Base-by-base conservation (phyloP, 2,888 invertebrate species). In the Scaptomyza flava region DNA sequence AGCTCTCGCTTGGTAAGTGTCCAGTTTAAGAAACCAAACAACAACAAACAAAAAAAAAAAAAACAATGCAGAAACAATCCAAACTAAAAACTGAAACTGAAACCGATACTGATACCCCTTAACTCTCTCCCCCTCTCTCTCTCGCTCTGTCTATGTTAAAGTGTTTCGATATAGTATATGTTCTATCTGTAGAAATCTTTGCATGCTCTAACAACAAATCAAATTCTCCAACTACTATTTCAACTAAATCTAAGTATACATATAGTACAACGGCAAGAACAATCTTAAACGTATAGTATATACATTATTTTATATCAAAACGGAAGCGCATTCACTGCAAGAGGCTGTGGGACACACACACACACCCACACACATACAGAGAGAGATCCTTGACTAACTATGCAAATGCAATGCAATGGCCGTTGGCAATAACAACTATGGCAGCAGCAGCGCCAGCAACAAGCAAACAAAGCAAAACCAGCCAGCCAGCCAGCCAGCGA, bases 1-100 rank as follows among this genome's bases (percentile, higher is more conserved):
- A 99, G 93, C 96, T 99, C 87, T 99, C 99, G 87, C 94, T 99
- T 92, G 98, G 98, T 97, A 94, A 91, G 91, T 92, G 76, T 58
- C 65, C 72, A 41, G 9, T 14, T 34, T 41, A 53, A 14, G 3
- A 38, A 38, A 17, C 14, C 8, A 41, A 38, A 38, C 38, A 41
- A 17, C 17, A 41, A 62, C 57, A 54, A 34, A n/a, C n/a, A n/a
- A n/a, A n/a, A n/a, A n/a, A n/a, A n/a, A n/a, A n/a, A n/a, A 17
- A 41, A 41, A 62, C 57, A 54, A 34, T 46, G 50, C 50, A 50
- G 50, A 50, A 50, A 14, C 14, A 42, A 41, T 57, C 34, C 47
- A 59, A 36, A 42, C 20, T 11, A 45, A 53, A 59, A 50, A 64
- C 43, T 46, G 58, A 36, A 27, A 27, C 27, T 27, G 27, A 31